Evolutionary conservation across 2,797 vertebrate genomes (phyloP).

Genomic region (Lepilemur ruficaudatus): DNA sequence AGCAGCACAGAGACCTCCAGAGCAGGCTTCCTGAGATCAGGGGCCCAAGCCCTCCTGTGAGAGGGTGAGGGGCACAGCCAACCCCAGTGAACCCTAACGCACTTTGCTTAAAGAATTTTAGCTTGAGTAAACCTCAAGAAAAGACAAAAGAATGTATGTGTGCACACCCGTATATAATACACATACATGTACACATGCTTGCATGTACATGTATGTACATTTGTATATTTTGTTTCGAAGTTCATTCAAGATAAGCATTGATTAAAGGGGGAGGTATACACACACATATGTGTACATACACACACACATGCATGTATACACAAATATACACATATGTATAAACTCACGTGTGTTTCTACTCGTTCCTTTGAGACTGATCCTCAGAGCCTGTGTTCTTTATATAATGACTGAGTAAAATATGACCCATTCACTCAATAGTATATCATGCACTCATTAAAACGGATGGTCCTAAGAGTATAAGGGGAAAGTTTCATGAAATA

Average conservation of each 20-base stretch:
- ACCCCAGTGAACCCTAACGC: background rate
- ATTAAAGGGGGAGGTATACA: background rate
- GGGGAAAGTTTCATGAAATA: background rate
- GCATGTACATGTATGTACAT: background rate
- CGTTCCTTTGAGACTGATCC: background rate
- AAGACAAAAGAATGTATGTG: background rate
- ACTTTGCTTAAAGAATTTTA: background rate
- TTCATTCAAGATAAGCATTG: background rate
- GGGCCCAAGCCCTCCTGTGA: background rate
- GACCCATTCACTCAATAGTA: background rate
- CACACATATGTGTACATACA: background rate
- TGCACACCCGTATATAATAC: background rate
- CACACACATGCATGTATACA: background rate
- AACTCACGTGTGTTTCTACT: no score
- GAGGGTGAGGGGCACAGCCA: background rate
- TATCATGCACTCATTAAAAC: background rate
- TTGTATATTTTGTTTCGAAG: background rate
- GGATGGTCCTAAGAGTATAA: background rate
- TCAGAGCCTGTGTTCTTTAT: background rate
- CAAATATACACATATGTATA: background rate
- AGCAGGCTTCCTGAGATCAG: background rate
- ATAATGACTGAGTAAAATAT: background rate
- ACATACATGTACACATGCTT: background rate
- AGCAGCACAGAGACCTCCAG: background rate
- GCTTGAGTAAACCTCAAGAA: background rate